These are phyloP conservation scores for Spisula subtruncata DNA, from an alignment of 2,888 invertebrate genomes.

Conservation along the genomic window DNA sequence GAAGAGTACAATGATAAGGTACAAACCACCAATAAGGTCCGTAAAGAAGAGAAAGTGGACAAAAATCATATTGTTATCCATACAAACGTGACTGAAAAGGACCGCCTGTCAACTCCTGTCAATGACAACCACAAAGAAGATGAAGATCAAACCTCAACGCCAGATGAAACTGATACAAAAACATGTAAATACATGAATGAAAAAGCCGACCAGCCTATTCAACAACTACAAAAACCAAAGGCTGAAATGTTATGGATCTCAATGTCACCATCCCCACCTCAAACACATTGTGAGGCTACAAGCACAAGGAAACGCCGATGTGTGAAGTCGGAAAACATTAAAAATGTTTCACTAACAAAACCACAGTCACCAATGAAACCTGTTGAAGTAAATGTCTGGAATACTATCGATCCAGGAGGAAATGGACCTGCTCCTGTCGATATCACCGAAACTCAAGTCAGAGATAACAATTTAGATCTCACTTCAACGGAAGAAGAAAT, in stretches of 20 bases:
- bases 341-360: too few species aligned
- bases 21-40: not conserved
- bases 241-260: not conserved
- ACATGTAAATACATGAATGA: not conserved
- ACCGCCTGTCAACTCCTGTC: too few species aligned
- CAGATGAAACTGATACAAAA: not conserved
- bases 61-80: too few species aligned
- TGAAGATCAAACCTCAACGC: too few species aligned
- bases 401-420: too few species aligned
- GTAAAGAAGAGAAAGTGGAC: not conserved
- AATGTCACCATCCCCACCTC: not conserved
- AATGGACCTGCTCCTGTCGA: too few species aligned
- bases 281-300: not conserved
- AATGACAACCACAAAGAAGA: too few species aligned
- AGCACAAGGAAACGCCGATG: not conserved
- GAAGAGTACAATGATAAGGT: not conserved
- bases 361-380: too few species aligned
- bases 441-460: not conserved
- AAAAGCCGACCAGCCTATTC: not conserved
- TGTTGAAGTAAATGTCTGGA: too few species aligned
- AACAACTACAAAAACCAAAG: not conserved
- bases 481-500: not conserved
- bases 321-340: not conserved
- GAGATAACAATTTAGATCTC: not conserved
- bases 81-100: too few species aligned